These are phyloP conservation scores for Chaetodon auriga DNA, from an alignment of 2,113 vertebrate genomes.

Conservation along the genomic window DNA sequence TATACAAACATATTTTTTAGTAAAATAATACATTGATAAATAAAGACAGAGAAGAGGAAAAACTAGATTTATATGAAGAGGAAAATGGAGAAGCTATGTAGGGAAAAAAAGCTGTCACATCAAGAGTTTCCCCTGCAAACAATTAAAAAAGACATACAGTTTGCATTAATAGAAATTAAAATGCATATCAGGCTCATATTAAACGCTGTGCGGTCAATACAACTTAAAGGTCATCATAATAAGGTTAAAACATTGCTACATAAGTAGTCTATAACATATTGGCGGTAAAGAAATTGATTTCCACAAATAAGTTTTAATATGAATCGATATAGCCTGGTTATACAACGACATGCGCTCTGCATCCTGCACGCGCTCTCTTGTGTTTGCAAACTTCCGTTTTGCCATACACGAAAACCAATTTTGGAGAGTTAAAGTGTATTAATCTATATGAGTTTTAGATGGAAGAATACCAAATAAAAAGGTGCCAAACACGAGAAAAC, in stretches of 20 bases:
- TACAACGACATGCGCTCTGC: background rate
- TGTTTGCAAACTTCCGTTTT: background rate
- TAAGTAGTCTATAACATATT: background rate
- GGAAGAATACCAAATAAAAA: background rate
- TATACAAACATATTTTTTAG: background rate
- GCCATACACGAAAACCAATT: background rate
- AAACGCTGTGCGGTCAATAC: background rate
- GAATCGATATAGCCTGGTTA: background rate
- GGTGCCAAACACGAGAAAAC: background rate
- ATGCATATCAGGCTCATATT: too few species aligned
- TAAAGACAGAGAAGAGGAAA: background rate
- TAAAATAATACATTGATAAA: background rate
- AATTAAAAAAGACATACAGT: background rate
- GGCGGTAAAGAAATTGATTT: background rate
- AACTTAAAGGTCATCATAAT: background rate
- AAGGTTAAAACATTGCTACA: background rate
- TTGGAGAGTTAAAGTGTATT: background rate
- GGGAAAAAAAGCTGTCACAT: background rate
- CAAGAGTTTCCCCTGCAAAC: background rate
- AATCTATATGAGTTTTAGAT: background rate
- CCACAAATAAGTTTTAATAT: background rate
- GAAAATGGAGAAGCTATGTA: background rate
- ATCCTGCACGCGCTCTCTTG: too few species aligned
- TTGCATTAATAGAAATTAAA: background rate
- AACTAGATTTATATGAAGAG: background rate